Conservation (phyloP, 2,797 vertebrate genomes). For the Chrysocyon brachyurus region DNA sequence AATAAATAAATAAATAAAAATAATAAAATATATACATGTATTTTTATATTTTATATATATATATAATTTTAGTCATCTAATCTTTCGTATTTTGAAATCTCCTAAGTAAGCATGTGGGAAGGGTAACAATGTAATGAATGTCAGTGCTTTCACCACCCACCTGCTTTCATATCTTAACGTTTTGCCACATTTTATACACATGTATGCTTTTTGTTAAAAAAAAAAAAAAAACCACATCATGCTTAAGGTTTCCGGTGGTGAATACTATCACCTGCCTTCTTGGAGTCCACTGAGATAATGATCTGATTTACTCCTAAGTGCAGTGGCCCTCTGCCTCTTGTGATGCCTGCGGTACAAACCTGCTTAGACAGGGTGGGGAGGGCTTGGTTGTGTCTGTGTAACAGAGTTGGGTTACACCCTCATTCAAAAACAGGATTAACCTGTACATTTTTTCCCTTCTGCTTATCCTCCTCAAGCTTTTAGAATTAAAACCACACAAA, state of each 20-base stretch:
- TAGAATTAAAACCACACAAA: not conserved
- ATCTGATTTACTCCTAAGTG: not conserved
- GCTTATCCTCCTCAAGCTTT: not conserved
- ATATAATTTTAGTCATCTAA: not conserved
- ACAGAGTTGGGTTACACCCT: not conserved
- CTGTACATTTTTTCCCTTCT: not conserved
- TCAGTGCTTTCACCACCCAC: not conserved
- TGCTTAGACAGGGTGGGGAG: not conserved
- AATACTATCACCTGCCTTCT: not conserved
- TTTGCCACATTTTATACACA: not conserved
- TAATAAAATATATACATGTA: too few relatives aligned
- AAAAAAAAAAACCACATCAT: not conserved
- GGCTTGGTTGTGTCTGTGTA: not conserved
- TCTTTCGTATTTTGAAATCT: not conserved
- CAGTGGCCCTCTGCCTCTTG: not conserved
- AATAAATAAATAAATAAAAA: too few relatives aligned
- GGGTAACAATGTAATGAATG: not conserved
- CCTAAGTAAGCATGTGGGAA: not conserved
- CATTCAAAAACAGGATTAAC: conserved; percentile 31
- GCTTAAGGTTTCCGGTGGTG: not conserved
- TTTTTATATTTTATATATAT: not conserved
- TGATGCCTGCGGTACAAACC: not conserved
- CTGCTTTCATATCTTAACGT: not conserved
- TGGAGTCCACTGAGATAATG: not conserved
- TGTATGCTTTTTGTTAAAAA: not conserved